Base-by-base conservation (phyloP, 2,888 invertebrate species). In the Callyntrura guangdongensis region DNA sequence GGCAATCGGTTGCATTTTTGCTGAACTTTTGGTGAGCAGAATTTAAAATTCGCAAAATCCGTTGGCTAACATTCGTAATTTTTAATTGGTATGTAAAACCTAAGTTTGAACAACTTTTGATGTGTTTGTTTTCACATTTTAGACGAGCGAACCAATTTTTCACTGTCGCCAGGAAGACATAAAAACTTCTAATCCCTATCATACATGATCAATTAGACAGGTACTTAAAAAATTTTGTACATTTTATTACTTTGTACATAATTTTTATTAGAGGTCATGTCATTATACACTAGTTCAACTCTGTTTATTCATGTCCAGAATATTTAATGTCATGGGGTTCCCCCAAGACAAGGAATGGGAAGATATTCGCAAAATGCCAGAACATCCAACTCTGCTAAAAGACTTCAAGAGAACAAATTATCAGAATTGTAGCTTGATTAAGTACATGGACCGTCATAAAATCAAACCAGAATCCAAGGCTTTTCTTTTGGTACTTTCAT, bases 281-380 rank as follows among this genome's bases (percentile, higher is more conserved):
- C n/a, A n/a, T n/a, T n/a, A n/a, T n/a, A n/a, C n/a, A n/a, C n/a
- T 59, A 11, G 4, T 25, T 27, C 9, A n/a, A 61, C 9, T 17
- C 3, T 1, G 3, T 20, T 61, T 17, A 2, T 77, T 11, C 53
- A 6, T 53, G 11, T 53, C 1, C 91, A 96, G 99, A 95, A 99
- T 99, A 95, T 99, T 99, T 95, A 99, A 98, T 95, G 99, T 99
- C 0, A 99, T 99, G 99, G 99, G 99, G 20, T 99, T 99, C 95
- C 99, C 99, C 0, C 97, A 97, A 94, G 98, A 98, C 94, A 99
- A 99, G 95, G 99, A 99, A 94, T 99, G 99, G 99, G 99, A 99
- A 95, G 99, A 99, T 95, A 99, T 99, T 90, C 97, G 98, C 94
- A 99, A 99, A 96, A 99, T 99, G 99, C 99, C 99, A 0, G 99